Conservation (phyloP, 2,113 vertebrate genomes). For the Oplegnathus fasciatus region DNA sequence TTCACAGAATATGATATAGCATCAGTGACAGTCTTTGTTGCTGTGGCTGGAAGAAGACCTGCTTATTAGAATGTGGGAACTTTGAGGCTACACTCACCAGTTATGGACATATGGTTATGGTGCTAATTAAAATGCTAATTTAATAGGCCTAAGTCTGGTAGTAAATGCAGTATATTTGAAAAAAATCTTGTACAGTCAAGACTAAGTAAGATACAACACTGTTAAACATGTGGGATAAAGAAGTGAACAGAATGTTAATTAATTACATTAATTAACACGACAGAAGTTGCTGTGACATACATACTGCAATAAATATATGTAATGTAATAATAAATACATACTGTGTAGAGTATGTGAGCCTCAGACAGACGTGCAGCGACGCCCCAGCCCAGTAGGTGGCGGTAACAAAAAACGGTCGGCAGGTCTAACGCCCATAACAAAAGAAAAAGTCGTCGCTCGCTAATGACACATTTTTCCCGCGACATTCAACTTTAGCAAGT, state of each 20-base stretch:
- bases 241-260: background rate
- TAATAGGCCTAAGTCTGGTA: background rate
- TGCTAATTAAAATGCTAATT: background rate
- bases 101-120: background rate
- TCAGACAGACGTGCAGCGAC: background rate
- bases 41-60: background rate
- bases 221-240: background rate
- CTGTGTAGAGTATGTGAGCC: too few species aligned
- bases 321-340: too few species aligned
- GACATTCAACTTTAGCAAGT: background rate
- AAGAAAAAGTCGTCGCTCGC: slow-evolving; percentile 17
- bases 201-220: background rate
- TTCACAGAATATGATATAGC: background rate
- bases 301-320: too few species aligned
- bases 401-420: accelerated
- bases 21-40: background rate
- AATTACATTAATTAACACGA: background rate
- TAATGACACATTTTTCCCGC: background rate
- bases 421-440: accelerated
- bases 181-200: background rate
- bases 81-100: background rate
- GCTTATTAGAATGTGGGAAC: background rate
- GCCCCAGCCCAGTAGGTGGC: slow-evolving; percentile 26
- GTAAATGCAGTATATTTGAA: background rate
- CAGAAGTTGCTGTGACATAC: background rate